Conservation (phyloP, 2,113 vertebrate genomes). For the Callaeas wilsoni region DNA sequence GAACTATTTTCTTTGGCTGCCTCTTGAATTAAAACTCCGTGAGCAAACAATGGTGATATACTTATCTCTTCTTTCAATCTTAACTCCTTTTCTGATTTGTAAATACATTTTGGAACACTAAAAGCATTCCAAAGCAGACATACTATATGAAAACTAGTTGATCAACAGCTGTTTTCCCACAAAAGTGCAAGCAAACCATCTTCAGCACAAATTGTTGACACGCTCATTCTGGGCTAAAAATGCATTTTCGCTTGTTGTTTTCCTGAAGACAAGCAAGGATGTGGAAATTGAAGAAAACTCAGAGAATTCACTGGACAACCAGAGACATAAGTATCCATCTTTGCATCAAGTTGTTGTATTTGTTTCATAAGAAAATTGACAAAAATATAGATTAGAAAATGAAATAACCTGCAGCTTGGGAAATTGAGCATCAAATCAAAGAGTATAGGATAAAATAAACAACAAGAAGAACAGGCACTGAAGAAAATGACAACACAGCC, state of each 20-base stretch:
- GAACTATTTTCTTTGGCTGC: background rate
- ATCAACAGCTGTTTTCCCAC: background rate
- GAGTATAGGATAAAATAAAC: background rate
- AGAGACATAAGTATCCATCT: background rate
- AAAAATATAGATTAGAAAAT: background rate
- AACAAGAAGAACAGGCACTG: background rate
- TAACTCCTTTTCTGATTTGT: background rate
- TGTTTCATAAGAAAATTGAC: background rate
- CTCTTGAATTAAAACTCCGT: background rate
- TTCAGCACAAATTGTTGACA: background rate
- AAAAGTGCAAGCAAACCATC: background rate
- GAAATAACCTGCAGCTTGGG: background rate
- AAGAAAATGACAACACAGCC: background rate
- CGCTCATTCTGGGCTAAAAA: background rate
- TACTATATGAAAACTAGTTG: background rate
- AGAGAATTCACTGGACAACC: background rate
- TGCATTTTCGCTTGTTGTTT: background rate
- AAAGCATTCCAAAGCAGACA: background rate
- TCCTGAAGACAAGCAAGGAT: background rate
- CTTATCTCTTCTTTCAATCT: background rate
- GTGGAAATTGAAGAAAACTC: background rate
- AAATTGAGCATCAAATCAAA: background rate
- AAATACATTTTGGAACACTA: background rate
- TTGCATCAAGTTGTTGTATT: background rate
- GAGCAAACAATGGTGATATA: background rate